phyloP scores from a whole-genome alignment of 2,797 vertebrate species.

The Nannoperca australis region DNA sequence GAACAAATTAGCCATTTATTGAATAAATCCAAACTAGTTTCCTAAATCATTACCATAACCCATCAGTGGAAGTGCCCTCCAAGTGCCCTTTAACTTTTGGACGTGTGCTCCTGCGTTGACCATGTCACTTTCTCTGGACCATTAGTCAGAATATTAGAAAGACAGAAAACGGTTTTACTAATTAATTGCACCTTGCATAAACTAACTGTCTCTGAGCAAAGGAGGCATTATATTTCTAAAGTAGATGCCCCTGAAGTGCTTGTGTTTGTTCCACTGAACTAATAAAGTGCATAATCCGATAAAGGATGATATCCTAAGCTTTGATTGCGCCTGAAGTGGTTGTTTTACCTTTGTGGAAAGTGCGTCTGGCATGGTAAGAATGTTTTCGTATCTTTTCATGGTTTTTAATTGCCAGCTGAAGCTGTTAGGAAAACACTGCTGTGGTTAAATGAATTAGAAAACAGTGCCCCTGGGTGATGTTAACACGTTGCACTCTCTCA shows the following conservation, averaged over 20 bases:
- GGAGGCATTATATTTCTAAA: conserved; percentile 62
- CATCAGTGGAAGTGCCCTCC: conserved; percentile 69
- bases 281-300: conserved; percentile 84
- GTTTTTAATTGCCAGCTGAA: conserved; percentile 79
- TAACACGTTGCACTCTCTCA: conserved; percentile 67
- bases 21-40: conserved; percentile 78
- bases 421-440: conserved; percentile 79
- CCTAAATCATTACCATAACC: conserved; percentile 75
- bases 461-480: conserved; percentile 79
- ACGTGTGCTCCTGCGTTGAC: conserved; percentile 35
- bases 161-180: conserved; percentile 50
- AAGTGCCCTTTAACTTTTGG: conserved; percentile 70
- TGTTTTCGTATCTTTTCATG: conserved; percentile 83
- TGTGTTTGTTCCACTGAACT: conserved; percentile 83
- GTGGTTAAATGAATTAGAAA: conserved; percentile 83
- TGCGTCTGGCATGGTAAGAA: conserved; percentile 79
- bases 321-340: conserved; percentile 81
- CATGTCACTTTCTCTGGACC: conserved; percentile 31
- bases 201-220: conserved; percentile 59
- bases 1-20: conserved; percentile 77
- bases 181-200: conserved; percentile 65
- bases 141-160: conserved; percentile 48
- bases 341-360: conserved; percentile 84
- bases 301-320: conserved; percentile 77
- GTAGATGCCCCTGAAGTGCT: conserved; percentile 74